Evolutionary conservation across 2,113 vertebrate genomes (phyloP).

Genomic region (Ciconia stormi): DNA sequence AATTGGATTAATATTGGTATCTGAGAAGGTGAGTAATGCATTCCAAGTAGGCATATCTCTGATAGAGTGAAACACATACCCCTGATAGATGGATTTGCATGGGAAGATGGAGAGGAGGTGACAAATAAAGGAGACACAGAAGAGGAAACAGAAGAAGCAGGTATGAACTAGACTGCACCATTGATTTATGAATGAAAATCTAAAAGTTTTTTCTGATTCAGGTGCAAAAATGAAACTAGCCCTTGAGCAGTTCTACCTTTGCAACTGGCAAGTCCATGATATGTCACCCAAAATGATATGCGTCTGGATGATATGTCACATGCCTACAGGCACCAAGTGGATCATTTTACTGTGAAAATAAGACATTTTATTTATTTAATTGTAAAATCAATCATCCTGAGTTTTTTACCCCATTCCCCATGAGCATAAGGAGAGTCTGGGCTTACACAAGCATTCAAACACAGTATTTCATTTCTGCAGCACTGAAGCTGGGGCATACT

Average conservation of each 20-base stretch:
- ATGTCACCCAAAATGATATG: background rate
- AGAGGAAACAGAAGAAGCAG: background rate
- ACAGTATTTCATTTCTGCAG: background rate
- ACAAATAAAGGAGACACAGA: background rate
- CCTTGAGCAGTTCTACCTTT: background rate
- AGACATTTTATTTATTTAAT: background rate
- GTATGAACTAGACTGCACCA: background rate
- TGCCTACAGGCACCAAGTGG: background rate
- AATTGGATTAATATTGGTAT: background rate
- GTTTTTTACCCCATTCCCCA: background rate
- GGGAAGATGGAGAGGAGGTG: background rate
- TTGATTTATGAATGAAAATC: conserved; percentile 36
- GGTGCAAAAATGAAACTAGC: background rate
- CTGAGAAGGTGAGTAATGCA: background rate
- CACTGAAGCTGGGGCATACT: background rate
- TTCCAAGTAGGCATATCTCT: background rate
- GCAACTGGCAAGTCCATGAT: background rate
- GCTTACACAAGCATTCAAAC: background rate
- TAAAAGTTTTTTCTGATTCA: background rate
- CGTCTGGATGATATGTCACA: background rate
- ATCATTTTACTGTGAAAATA: background rate
- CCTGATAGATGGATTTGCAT: background rate
- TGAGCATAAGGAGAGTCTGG: background rate
- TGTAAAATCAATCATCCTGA: background rate
- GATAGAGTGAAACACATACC: background rate